Base-by-base conservation (phyloP, 1,140 invertebrate species). In the Helicorthomorpha holstii region DNA sequence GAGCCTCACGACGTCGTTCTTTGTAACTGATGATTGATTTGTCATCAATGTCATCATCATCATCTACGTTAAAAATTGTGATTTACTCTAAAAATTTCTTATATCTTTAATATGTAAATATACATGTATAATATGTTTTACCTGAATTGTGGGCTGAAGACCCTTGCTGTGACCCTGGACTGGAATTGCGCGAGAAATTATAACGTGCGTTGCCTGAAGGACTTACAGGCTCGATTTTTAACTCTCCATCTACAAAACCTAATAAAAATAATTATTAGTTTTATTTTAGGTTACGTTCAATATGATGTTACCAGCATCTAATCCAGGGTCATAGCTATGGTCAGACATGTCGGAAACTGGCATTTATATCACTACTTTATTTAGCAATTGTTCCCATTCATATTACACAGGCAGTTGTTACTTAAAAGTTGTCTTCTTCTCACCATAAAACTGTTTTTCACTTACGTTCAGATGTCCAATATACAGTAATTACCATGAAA, bases 1-100 rank as follows among this genome's bases (percentile, higher is more conserved):
- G 92, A 4, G 92, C 92, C 68, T 96, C 90, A 54, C 92, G 74
- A 29, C 92, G 73, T 25, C 91, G 70, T 60, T 97, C 92, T 68
- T 94, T 94, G 62, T 95, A 95, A 64, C 81, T 90, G 53, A 90
- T 67, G 7, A 83, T 77, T 27, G 82, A 81, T 53, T 83, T 85
- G 58, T 80, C 78, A 63, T 84, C 84, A 61, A 84, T 85, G 64
- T 93, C 89, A 66, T 94, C 90, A 70, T 93, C 89, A 68, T 91
- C 87, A 82, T 60, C 44, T 65, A 7, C 19, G 16, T 45, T 19
- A 45, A 4, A 43, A 27, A 21, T 43, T 38, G 34, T 38, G 4
- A 34, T 34, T 16, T 14, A 29, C 27, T 34, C 3, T 22, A 1
- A 34, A 4, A 19, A 14, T 26, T 26, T 1, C 34, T 1, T 25